Percentiles rank a stretch among this genome's conserved stretches.
These are phyloP conservation scores for Mus pahari DNA, from an alignment of 2,113 vertebrate species.

Conservation along the genomic window DNA sequence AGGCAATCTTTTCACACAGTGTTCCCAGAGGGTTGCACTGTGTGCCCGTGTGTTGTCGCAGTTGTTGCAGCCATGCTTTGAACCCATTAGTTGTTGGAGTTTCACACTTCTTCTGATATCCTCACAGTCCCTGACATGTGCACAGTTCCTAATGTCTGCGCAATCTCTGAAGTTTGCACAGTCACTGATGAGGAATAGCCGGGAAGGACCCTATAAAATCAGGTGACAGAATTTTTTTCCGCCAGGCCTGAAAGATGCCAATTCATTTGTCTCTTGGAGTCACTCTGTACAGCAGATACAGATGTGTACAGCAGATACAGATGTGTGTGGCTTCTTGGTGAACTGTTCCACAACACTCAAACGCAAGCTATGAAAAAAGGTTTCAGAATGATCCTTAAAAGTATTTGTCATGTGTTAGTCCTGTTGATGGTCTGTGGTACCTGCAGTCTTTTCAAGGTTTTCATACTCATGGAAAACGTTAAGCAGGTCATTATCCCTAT, in stretches of 20 bases:
- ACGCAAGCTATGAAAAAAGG: background rate
- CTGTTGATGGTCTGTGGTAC: background rate
- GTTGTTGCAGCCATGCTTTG: background rate
- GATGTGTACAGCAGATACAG: conserved; percentile 5
- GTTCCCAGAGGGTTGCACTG: background rate
- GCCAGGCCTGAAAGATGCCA: background rate
- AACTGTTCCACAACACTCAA: background rate
- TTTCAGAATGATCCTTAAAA: conserved; percentile 38
- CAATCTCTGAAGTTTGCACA: background rate
- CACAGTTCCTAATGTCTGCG: background rate
- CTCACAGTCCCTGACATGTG: background rate
- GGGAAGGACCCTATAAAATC: background rate
- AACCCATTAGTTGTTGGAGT: background rate
- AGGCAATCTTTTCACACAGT: background rate
- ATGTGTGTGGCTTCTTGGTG: background rate
- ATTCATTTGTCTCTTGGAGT: background rate
- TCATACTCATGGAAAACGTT: conserved; percentile 74
- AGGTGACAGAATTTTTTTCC: background rate
- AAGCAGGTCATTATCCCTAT: conserved; percentile 73
- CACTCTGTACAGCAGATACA: conserved; percentile 18
- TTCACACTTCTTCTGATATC: background rate
- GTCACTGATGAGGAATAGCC: background rate
- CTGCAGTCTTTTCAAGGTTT: conserved; percentile 55
- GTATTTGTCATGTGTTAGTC: background rate
- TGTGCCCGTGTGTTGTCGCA: background rate